Percentiles rank a stretch among this genome's conserved stretches.
phyloP scores from a whole-genome alignment of 2,797 vertebrate genomes.

The Pipistrellus pygmaeus region DNA sequence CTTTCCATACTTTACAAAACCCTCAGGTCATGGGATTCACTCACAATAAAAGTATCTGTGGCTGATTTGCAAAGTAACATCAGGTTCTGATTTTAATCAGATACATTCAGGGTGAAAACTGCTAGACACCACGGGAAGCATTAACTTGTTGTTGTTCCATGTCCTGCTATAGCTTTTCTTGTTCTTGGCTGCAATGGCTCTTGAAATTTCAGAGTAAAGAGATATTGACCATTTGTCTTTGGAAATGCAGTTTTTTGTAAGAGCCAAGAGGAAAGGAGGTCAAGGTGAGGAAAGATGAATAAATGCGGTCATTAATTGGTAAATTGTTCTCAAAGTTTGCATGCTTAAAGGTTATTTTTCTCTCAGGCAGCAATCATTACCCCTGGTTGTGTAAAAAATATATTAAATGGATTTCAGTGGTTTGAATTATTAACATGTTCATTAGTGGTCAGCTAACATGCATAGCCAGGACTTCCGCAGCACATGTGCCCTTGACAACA shows the following conservation, averaged over 20 bases:
- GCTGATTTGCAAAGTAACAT: background rate
- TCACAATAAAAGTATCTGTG: background rate
- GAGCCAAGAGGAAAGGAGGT: background rate
- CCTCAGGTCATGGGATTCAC: background rate
- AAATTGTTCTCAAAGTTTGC: background rate
- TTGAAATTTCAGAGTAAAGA: constrained; percentile 35
- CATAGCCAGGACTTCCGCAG: background rate
- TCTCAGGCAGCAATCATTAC: background rate
- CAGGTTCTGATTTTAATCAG: constrained; percentile 8
- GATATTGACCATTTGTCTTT: background rate
- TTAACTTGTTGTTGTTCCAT: background rate
- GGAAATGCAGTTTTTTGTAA: constrained; percentile 28
- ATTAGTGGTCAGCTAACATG: background rate
- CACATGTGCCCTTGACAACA: background rate
- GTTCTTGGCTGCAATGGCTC: background rate
- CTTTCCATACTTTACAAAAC: constrained; percentile 17
- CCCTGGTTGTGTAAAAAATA: background rate
- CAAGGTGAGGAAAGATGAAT: background rate
- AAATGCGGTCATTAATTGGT: background rate
- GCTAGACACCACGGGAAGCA: background rate
- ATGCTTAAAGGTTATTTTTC: constrained; percentile 3
- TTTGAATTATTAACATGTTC: background rate
- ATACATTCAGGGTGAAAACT: background rate
- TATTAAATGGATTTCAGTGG: background rate
- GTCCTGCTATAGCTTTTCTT: constrained; percentile 9